Conservation (phyloP, 1,140 invertebrate genomes). For the Plectrocnemia conspersa region DNA sequence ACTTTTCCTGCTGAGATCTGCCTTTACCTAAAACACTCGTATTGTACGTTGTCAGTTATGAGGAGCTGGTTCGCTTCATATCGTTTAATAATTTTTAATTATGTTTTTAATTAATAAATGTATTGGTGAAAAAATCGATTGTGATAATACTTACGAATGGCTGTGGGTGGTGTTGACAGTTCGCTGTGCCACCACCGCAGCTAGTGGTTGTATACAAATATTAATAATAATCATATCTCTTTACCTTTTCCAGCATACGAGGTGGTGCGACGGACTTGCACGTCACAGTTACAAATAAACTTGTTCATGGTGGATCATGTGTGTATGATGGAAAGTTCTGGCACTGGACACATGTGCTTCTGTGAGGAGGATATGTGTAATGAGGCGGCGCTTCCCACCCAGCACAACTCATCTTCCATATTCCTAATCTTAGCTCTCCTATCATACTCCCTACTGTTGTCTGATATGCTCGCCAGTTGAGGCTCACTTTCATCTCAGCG, state of each 20-base stretch:
- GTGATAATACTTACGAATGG: neutral
- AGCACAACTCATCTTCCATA: constrained; percentile 33
- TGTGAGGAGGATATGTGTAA: constrained; percentile 97
- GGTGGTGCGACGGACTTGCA: constrained; percentile 84
- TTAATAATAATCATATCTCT: no score
- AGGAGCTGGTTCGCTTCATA: neutral
- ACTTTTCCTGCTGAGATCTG: no score
- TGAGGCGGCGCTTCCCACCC: constrained; percentile 36
- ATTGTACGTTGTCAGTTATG: neutral
- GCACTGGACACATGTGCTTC: constrained; percentile 95
- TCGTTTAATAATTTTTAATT: no score
- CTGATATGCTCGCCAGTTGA: constrained; percentile 13
- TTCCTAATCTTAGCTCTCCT: constrained; percentile 43
- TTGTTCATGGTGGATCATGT: constrained; percentile 97
- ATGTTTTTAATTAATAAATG: no score
- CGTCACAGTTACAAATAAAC: constrained; percentile 89
- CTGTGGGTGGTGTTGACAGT: neutral
- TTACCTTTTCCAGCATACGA: constrained; percentile 69
- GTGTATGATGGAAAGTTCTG: constrained; percentile 96
- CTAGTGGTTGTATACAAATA: neutral
- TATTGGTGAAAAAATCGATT: no score
- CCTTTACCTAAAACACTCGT: neutral
- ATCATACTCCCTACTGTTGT: constrained; percentile 7
- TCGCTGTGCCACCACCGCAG: neutral
- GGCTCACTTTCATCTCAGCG: constrained; percentile 10